A percentile compares a stretch with the other conserved stretches of the same genome.
Conservation (phyloP, 2,797 vertebrate genomes). For the Thalassophryne amazonica region DNA sequence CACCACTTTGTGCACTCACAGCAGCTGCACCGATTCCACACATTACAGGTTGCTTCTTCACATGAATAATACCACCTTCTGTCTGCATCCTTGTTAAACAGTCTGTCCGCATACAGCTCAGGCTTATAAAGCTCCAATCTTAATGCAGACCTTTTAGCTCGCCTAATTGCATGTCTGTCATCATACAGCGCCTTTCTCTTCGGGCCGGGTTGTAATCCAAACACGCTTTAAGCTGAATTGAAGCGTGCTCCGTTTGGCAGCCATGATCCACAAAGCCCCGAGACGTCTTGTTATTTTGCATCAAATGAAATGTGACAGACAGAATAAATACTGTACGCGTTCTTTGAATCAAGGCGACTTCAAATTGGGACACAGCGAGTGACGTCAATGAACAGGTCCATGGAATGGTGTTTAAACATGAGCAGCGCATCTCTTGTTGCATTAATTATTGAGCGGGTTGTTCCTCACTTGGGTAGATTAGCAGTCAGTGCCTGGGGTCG, state of each 20-base stretch:
- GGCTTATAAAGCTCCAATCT: slow-evolving; percentile 45
- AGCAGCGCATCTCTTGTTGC: slow-evolving; percentile 79
- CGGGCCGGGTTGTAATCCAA: slow-evolving; percentile 45
- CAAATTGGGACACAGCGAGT: slow-evolving; percentile 23
- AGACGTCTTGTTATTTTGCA: slow-evolving; percentile 2
- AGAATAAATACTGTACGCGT: slow-evolving; percentile 29
- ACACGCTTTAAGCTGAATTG: slow-evolving; percentile 39
- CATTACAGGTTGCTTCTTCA: slow-evolving; percentile 63
- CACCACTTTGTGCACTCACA: slow-evolving; percentile 67
- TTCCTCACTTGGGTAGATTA: slow-evolving; percentile 80
- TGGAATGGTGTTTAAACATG: slow-evolving; percentile 79
- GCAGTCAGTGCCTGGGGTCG: slow-evolving; percentile 66
- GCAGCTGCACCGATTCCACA: slow-evolving; percentile 66
- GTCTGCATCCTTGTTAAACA: slow-evolving; percentile 64
- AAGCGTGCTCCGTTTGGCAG: slow-evolving; percentile 28
- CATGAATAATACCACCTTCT: slow-evolving; percentile 71
- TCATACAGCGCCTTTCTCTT: slow-evolving; percentile 38
- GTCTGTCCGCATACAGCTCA: slow-evolving; percentile 54
- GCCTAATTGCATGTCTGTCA: slow-evolving; percentile 53
- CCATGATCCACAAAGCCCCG: slow-evolving; percentile 2
- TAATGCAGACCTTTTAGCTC: slow-evolving; percentile 61
- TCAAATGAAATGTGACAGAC: slow-evolving; percentile 2
- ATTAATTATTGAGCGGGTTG: slow-evolving; percentile 81
- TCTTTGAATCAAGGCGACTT: slow-evolving; percentile 33
- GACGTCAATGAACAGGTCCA: slow-evolving; percentile 66